These are phyloP conservation scores for Agapornis canus DNA, from an alignment of 2,797 vertebrate species.

Conservation along the genomic window DNA sequence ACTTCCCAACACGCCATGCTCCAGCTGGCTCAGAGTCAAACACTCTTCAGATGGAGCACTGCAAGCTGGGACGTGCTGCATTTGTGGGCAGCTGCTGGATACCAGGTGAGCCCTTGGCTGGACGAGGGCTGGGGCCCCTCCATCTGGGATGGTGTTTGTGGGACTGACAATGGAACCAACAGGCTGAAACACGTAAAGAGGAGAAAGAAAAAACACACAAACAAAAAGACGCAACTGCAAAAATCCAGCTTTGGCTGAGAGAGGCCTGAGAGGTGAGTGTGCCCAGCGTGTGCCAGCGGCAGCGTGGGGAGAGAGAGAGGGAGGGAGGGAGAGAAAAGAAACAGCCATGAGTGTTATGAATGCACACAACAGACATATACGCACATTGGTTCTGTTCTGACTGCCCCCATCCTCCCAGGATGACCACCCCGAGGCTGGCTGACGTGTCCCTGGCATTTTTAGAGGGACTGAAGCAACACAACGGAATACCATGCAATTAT, in stretches of 20 bases:
- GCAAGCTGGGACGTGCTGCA: conserved; percentile 47
- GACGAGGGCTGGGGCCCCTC: conserved; percentile 51
- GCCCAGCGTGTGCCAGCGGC: conserved; percentile 78
- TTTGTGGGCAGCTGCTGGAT: conserved; percentile 51
- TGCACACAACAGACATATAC: conserved; percentile 65
- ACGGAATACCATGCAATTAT: conserved; percentile 41
- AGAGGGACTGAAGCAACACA: conserved; percentile 57
- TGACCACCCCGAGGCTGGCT: conserved; percentile 16
- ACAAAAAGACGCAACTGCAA: conserved; percentile 94
- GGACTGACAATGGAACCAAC: conserved; percentile 58
- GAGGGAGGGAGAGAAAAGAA: conserved; percentile 76
- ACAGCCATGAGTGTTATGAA: conserved; percentile 81
- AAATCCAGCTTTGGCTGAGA: conserved; percentile 98
- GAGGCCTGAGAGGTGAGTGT: conserved; percentile 89
- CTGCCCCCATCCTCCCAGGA: conserved; percentile 6
- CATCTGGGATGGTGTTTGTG: conserved; percentile 24
- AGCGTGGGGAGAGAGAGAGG: conserved; percentile 78
- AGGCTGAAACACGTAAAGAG: conserved; percentile 59
- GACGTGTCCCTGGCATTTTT: not conserved
- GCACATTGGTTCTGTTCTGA: conserved; percentile 17
- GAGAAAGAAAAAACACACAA: conserved; percentile 75
- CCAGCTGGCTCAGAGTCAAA: conserved; percentile 30
- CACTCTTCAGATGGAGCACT: conserved; percentile 10
- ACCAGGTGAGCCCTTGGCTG: conserved; percentile 55
- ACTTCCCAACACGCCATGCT: not conserved